Evolutionary conservation across 2,797 vertebrate genomes (phyloP), one percentile per base, ranked within the genome.

Genomic region (Sorex maritimensis): DNA sequence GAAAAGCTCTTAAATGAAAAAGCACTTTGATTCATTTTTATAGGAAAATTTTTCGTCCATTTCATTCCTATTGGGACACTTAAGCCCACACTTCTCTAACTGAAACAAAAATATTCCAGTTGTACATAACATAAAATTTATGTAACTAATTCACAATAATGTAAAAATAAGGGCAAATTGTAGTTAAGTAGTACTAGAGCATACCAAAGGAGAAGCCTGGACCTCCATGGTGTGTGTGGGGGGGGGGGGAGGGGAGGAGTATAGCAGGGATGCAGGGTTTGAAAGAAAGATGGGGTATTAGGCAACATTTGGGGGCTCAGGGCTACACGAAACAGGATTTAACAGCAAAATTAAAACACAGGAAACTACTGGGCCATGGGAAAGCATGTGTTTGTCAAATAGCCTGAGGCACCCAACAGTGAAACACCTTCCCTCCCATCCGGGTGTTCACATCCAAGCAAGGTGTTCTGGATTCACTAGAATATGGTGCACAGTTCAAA

Each of bases 21-120:
- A 58, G 14, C 41, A 41, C 28, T 79, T 81, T 90, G 12, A 72
- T 71, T 81, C 19, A 68, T 67, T 34, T 89, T 67, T 86, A 46
- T 55, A 58, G 78, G 65, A 69, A 85, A 92, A 74, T 68, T 30
- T 30, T 38, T 74, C 24, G 44, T 86, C 69, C 30, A 80, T 82
- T 88, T 92, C 24, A 81, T 72, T 6, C 58, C 19, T 24, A 30
- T 55, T 24, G 85, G 73, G 67, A 85, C 28, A 81, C 5, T 6
- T 46, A 79, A 28, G 49, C 49, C 17, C 77, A 88, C 23, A 73
- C 71, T 78, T 72, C 6, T 30, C 17, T 75, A 90, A 17, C 7
- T 30, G 38, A 71, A 86, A 83, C 41, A 21, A 65, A 93, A 88
- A 79, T 21, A 74, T 80, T 93, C 83, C 30, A 73, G 24, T 73